These are phyloP conservation scores for Myoxocephalus aenaeus DNA, from an alignment of 2,797 vertebrate genomes.

Conservation along the genomic window DNA sequence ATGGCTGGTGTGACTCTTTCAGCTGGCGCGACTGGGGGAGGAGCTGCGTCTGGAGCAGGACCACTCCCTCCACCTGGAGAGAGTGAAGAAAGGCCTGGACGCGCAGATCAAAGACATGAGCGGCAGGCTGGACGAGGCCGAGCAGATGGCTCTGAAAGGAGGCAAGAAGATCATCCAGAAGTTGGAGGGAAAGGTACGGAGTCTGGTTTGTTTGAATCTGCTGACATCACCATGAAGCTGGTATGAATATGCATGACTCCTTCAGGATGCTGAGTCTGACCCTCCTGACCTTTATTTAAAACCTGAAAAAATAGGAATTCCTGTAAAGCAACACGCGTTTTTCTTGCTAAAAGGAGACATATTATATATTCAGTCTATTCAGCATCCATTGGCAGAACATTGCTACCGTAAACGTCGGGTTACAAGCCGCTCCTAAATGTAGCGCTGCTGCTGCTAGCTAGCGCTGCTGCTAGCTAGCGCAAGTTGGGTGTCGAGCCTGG, in stretches of 20 bases:
- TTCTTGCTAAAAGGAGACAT: neutral
- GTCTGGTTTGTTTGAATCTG: neutral
- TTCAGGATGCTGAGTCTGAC: neutral
- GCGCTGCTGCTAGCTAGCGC: too few relatives aligned
- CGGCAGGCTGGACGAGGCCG: conserved; percentile 84
- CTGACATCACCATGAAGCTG: neutral
- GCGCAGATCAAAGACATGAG: conserved; percentile 85
- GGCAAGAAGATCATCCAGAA: conserved; percentile 90
- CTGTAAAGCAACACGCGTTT: too few relatives aligned
- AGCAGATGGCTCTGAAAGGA: conserved; percentile 86
- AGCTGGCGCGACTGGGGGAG: conserved; percentile 82
- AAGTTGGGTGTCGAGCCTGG: too few relatives aligned
- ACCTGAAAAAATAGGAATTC: too few relatives aligned
- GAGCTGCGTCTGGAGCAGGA: conserved; percentile 88
- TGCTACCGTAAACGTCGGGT: too few relatives aligned
- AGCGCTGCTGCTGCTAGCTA: too few relatives aligned
- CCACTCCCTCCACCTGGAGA: conserved; percentile 84
- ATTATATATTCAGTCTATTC: neutral
- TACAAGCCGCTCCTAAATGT: too few relatives aligned
- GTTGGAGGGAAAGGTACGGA: conserved; percentile 83
- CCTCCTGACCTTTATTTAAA: neutral
- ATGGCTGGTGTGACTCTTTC: neutral
- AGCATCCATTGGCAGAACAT: neutral
- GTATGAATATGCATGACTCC: neutral
- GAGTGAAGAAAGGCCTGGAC: conserved; percentile 86